These are phyloP conservation scores for Acronicta alni DNA, from an alignment of 2,888 invertebrate genomes.

Conservation along the genomic window DNA sequence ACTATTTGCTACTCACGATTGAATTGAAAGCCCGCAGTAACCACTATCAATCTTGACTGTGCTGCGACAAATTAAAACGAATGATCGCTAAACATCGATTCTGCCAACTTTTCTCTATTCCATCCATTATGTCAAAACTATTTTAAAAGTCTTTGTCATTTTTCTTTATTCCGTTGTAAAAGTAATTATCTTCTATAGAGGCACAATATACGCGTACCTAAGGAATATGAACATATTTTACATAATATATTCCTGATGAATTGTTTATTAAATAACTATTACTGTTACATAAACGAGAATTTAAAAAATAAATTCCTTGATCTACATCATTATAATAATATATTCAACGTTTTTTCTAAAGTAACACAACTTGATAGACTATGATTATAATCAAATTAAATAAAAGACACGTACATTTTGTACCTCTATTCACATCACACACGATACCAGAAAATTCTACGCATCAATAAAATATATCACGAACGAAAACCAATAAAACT, in stretches of 20 bases:
- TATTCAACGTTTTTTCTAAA: too few relatives aligned
- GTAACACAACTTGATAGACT: too few relatives aligned
- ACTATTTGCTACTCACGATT: conserved; percentile 30
- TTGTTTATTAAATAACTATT: too few relatives aligned
- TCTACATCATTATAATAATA: too few relatives aligned
- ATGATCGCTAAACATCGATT: conserved; percentile 52
- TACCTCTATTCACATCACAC: conserved; percentile 9
- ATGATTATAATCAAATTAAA: neutral
- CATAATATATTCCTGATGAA: too few relatives aligned
- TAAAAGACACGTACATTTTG: neutral
- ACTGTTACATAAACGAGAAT: too few relatives aligned
- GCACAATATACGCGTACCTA: neutral
- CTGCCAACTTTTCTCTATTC: conserved; percentile 42
- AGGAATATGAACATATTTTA: too few relatives aligned
- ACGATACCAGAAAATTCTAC: conserved; percentile 34
- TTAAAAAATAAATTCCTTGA: too few relatives aligned
- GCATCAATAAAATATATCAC: conserved; percentile 65
- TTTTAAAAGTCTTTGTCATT: conserved; percentile 31
- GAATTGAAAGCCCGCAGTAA: conserved; percentile 9
- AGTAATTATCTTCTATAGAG: neutral
- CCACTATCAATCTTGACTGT: conserved; percentile 43
- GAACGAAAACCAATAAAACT: conserved; percentile 76
- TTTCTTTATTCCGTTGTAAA: neutral
- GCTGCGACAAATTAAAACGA: conserved; percentile 52
- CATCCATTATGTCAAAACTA: conserved; percentile 57